A percentile compares a stretch with the other conserved stretches of the same genome.
phyloP scores from a whole-genome alignment of 92 coral and sea anemone species.

The Parazoanthus darwini region DNA sequence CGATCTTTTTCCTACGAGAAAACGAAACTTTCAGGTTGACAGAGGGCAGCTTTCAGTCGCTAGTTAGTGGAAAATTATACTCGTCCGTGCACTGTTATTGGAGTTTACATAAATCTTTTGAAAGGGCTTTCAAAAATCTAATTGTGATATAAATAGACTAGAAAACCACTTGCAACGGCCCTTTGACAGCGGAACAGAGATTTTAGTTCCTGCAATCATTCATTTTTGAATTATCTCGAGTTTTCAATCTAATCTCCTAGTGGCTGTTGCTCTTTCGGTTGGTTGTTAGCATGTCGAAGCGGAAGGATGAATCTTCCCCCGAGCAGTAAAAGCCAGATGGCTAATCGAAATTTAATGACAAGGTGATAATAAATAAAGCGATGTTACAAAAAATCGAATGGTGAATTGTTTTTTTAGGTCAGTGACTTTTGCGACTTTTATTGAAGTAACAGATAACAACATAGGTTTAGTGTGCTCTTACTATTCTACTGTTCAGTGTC shows the following conservation, averaged over 20 bases:
- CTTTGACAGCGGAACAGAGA: constrained; percentile 35
- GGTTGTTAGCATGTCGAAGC: constrained; percentile 2
- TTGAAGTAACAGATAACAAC: background rate
- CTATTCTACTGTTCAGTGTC: background rate
- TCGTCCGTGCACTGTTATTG: background rate
- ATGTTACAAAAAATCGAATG: constrained; percentile 13
- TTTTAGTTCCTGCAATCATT: constrained; percentile 26
- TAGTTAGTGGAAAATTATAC: background rate
- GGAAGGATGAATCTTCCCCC: constrained; percentile 18
- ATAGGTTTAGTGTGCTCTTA: background rate
- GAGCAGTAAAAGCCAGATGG: constrained; percentile 38
- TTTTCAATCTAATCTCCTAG: constrained; percentile 28
- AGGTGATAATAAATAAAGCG: constrained; percentile 12
- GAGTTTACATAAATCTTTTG: constrained; percentile 1
- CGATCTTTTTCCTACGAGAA: background rate
- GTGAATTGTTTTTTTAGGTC: background rate
- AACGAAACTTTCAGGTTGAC: background rate
- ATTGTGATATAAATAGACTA: constrained; percentile 23
- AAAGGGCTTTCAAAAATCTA: constrained; percentile 7
- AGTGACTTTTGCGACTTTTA: background rate
- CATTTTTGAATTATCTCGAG: constrained; percentile 29
- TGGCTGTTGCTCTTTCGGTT: constrained; percentile 13
- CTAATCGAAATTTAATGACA: constrained; percentile 37
- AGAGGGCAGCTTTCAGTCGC: background rate
- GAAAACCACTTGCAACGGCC: constrained; percentile 15